Evolutionary conservation across 2,888 invertebrate species (phyloP).

Genomic region (Aromia moschata): DNA sequence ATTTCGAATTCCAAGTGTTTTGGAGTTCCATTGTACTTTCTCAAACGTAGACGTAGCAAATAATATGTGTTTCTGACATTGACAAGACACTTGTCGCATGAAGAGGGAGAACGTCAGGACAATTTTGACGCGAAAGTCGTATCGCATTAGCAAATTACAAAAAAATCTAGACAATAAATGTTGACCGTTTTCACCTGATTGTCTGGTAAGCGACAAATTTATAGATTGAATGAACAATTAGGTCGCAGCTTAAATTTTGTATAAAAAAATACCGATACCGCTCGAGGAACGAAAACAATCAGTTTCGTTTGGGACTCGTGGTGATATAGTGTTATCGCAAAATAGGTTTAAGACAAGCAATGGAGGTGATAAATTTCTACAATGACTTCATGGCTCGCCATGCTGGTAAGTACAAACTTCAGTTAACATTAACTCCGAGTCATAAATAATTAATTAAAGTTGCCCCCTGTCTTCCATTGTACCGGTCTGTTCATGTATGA

Average conservation of each 20-base stretch:
- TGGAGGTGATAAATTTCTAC: slow-evolving; percentile 17
- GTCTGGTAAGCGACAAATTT: not conserved
- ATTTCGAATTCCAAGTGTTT: too few relatives aligned
- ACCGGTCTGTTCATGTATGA: too few relatives aligned
- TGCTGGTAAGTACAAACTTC: slow-evolving; percentile 23
- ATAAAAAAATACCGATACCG: too few relatives aligned
- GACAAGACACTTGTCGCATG: not conserved
- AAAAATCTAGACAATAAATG: not conserved
- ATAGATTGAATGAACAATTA: too few relatives aligned
- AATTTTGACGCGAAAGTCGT: not conserved
- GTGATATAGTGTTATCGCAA: not conserved
- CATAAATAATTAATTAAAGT: too few relatives aligned
- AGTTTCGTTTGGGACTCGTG: not conserved
- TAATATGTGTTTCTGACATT: not conserved
- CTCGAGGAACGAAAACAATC: not conserved
- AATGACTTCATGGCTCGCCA: slow-evolving; percentile 6
- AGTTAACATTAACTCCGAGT: too few relatives aligned
- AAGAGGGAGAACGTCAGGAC: too few relatives aligned
- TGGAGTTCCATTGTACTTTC: too few relatives aligned
- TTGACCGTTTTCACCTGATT: not conserved
- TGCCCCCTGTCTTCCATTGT: too few relatives aligned
- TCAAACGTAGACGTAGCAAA: too few relatives aligned
- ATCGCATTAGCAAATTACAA: too few relatives aligned
- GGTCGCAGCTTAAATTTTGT: too few relatives aligned
- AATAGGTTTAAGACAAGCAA: not conserved